Conservation (phyloP, 35 echinoderm and acorn worm genomes). For the Heliocidaris tuberculata region DNA sequence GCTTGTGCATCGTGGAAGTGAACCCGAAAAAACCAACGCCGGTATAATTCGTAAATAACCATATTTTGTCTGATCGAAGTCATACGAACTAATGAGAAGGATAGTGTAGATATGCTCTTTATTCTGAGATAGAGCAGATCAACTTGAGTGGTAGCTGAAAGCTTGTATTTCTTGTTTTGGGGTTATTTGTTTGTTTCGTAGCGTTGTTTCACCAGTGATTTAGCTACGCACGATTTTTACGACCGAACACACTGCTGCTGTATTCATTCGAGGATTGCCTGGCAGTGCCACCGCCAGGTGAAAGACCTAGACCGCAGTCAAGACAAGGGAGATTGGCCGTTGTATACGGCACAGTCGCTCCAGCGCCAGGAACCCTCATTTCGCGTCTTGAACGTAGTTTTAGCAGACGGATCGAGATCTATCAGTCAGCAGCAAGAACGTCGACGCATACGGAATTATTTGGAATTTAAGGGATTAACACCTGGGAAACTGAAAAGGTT, state of each 20-base stretch:
- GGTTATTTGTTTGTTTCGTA: not conserved
- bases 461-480: not conserved
- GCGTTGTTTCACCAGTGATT: not conserved
- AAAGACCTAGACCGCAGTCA: not conserved
- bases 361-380: too few species aligned
- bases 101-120: not conserved
- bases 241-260: not conserved
- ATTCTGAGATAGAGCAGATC: not conserved
- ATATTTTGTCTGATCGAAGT: not conserved
- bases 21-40: not conserved
- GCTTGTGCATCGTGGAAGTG: conserved; percentile 6
- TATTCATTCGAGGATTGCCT: not conserved
- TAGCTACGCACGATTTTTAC: not conserved
- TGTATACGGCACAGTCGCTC: too few species aligned
- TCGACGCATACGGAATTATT: not conserved
- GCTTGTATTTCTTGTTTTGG: not conserved
- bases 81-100: not conserved
- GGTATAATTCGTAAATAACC: conserved; percentile 18
- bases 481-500: not conserved
- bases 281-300: not conserved
- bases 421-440: not conserved
- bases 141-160: not conserved
- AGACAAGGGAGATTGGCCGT: not conserved
- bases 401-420: too few species aligned
- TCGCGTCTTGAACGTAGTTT: too few species aligned